These are phyloP conservation scores for Sipha maydis DNA, from an alignment of 2,888 invertebrate species.

Conservation along the genomic window DNA sequence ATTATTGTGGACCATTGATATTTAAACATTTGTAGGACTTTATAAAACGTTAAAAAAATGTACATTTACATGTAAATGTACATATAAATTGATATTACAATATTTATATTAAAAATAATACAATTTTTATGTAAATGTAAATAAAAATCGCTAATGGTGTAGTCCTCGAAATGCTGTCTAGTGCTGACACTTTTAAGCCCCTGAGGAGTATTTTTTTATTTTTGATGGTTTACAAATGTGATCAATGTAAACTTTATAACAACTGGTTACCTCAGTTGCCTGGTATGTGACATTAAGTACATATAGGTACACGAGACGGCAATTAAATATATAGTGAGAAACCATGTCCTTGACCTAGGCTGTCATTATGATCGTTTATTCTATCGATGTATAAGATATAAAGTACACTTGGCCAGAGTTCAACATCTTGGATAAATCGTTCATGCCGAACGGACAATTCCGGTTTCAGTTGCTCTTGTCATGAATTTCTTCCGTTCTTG, in stretches of 20 bases:
- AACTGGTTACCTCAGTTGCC: neutral
- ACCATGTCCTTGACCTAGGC: constrained; percentile 54
- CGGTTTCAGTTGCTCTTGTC: constrained; percentile 27
- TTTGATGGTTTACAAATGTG: neutral
- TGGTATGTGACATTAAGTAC: neutral
- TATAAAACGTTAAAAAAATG: neutral
- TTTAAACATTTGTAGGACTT: neutral
- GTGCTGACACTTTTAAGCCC: neutral
- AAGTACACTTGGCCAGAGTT: constrained; percentile 43
- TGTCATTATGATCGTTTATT: constrained; percentile 12
- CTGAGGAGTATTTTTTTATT: neutral
- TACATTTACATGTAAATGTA: too few species aligned
- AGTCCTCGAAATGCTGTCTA: neutral
- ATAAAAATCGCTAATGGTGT: neutral
- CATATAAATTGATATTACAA: too few species aligned
- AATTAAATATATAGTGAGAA: constrained; percentile 5
- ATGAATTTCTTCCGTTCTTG: neutral
- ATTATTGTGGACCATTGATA: neutral
- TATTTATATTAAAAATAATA: too few species aligned
- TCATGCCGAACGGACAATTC: constrained; percentile 4
- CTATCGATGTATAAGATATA: neutral
- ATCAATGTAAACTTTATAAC: neutral
- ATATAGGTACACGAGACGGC: neutral
- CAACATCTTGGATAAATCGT: constrained; percentile 13
- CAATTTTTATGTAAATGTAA: too few species aligned